Evolutionary conservation across 2,888 invertebrate species (phyloP).

Genomic region (Himalopsyche kuldschensis): DNA sequence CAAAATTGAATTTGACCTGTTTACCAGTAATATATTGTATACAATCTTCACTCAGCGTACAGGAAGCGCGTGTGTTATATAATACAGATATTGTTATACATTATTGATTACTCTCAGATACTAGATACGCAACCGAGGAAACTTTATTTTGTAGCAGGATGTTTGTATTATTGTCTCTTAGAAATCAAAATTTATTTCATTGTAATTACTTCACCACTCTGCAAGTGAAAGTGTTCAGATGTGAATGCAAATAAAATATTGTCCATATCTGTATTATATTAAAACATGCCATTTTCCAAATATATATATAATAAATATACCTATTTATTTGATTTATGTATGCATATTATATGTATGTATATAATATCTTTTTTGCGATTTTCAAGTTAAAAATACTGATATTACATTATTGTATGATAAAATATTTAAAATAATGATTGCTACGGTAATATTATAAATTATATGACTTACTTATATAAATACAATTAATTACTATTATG

Average conservation of each 20-base stretch:
- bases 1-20: neutral
- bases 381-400: slow-evolving; percentile 22
- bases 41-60: neutral
- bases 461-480: slow-evolving; percentile 26
- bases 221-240: neutral
- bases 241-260: neutral
- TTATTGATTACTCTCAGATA: neutral
- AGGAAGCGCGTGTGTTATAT: neutral
- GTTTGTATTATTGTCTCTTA: neutral
- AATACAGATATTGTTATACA: neutral
- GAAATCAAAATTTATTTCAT: neutral
- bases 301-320: neutral
- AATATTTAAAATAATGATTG: slow-evolving; percentile 32
- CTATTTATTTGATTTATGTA: neutral
- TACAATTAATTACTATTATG: slow-evolving; percentile 35
- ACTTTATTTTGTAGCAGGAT: neutral
- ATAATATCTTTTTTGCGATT: slow-evolving; percentile 4
- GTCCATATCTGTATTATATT: neutral
- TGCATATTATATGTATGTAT: slow-evolving; percentile 8
- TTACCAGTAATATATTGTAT: neutral
- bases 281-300: neutral
- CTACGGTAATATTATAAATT: slow-evolving; percentile 34
- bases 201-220: neutral
- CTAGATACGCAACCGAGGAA: neutral
- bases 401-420: slow-evolving; percentile 32